Evolutionary conservation across 1,140 invertebrate species (phyloP).

Genomic region (Wasmannia auropunctata): DNA sequence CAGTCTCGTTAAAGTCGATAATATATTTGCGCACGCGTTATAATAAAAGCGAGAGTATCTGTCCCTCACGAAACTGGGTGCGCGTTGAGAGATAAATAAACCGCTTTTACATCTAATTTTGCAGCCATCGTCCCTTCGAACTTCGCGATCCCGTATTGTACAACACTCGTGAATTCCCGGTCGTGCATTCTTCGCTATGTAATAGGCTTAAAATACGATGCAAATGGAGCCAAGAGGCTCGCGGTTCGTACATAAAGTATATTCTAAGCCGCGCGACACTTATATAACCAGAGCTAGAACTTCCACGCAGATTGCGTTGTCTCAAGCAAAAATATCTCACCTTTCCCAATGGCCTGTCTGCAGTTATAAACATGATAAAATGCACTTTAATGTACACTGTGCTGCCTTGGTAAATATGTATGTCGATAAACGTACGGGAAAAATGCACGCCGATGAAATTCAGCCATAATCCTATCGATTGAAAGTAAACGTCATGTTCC

Average conservation of each 20-base stretch:
- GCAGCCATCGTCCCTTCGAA: neutral
- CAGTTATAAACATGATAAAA: neutral
- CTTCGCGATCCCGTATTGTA: neutral
- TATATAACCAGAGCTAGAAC: slow-evolving; percentile 48
- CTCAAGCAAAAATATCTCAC: slow-evolving; percentile 43
- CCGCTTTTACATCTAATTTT: neutral
- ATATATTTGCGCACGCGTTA: slow-evolving; percentile 1
- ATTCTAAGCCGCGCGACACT: slow-evolving; percentile 55
- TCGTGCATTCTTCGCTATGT: slow-evolving; percentile 47
- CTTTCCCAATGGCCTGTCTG: neutral
- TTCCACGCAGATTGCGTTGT: slow-evolving; percentile 44
- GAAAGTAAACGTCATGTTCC: neutral
- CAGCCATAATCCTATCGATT: neutral
- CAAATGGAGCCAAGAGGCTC: slow-evolving; percentile 58
- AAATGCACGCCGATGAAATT: neutral
- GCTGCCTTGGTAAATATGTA: neutral
- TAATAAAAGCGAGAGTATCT: slow-evolving; percentile 15
- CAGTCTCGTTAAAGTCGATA: slow-evolving; percentile 11
- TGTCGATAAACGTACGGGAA: neutral
- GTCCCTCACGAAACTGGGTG: neutral
- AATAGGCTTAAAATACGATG: slow-evolving; percentile 57
- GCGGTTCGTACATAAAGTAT: slow-evolving; percentile 46
- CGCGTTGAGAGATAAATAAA: neutral
- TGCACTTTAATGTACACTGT: neutral
- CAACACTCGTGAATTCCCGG: slow-evolving; percentile 8